Evolutionary conservation across 2,113 vertebrate genomes (phyloP).

Genomic region (Phasianus colchicus): DNA sequence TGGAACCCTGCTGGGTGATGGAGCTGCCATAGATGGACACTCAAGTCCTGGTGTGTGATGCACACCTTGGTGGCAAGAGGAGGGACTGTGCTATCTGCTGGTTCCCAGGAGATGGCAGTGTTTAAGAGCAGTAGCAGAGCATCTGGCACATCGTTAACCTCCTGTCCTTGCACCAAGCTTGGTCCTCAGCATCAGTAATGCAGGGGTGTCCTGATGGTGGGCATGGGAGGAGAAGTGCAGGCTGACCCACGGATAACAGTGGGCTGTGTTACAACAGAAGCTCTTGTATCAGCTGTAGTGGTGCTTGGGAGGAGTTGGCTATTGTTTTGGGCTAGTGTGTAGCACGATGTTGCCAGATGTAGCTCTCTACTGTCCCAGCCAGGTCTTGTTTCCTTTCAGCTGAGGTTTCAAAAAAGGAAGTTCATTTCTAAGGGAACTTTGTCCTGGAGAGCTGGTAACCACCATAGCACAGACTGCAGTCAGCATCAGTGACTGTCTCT

Average conservation of each 20-base stretch:
- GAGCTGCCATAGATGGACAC: background rate
- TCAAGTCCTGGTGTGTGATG: background rate
- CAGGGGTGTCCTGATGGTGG: background rate
- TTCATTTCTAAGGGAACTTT: background rate
- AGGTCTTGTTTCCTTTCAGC: background rate
- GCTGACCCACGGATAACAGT: background rate
- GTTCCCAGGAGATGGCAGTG: conserved; percentile 67
- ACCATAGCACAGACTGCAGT: background rate
- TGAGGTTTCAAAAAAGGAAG: background rate
- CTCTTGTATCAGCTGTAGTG: background rate
- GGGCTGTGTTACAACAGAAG: background rate
- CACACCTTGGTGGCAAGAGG: background rate
- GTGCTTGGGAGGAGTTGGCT: background rate
- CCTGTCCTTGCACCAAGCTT: background rate
- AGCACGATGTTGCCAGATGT: background rate
- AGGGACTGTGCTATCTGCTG: conserved; percentile 10
- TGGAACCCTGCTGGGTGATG: background rate
- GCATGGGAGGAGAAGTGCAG: background rate
- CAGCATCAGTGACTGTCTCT: background rate
- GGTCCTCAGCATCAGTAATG: background rate
- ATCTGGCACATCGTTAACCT: background rate
- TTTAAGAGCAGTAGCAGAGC: conserved; percentile 61
- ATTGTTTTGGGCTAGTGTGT: background rate
- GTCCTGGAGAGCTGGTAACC: rapidly evolving
- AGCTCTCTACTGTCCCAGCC: background rate